Evolutionary conservation across 2,113 vertebrate genomes (phyloP), one percentile per base, ranked within the genome.

Genomic region (Lepus europaeus): DNA sequence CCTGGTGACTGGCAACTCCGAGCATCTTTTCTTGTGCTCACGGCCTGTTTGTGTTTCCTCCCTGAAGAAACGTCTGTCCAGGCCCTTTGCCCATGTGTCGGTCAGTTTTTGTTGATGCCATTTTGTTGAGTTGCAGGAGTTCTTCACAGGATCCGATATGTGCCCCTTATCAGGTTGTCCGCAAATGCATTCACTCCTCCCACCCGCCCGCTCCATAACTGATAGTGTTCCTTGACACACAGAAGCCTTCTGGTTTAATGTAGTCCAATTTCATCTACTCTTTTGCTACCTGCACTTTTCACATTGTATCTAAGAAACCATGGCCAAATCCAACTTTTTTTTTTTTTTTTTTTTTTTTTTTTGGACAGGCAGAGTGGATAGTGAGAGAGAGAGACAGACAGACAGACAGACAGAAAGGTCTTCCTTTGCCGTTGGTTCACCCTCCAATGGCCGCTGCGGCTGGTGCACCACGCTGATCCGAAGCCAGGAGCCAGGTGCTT

Each of bases 121-220:
- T 61, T 45, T 45, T 25, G 22, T 25, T 82, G 64, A 80, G 33
- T 87, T 69, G 36, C 36, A 69, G 56, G 90, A 90, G 16, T 69
- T 87, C 63, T 87, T 92, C 79, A 51, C 74, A 39, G 70, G 83
- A 73, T 93, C 51, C 83, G 29, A 61, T 80, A 59, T 64, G 72
- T 88, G 61, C 8, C 7, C 14, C 19, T 88, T 77, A 69, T 39
- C 63, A 77, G 29, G 45, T 9, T 20, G 49, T 53, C 68, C 78
- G 64, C 25, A 92, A 89, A 69, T 72, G 79, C 91, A 88, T 76
- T 81, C 76, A 77, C 4, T 8, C 25, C 64, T 89, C 80, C 69
- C 29, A n/a, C 6, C 45, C 45, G 6, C 45, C 45, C 45, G 6
- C 39, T 17, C 4, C 17, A 22, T 22, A 51, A 16, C 12, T 39